These are phyloP conservation scores for Brenthis ino DNA, from an alignment of 2,888 invertebrate genomes.

Conservation along the genomic window DNA sequence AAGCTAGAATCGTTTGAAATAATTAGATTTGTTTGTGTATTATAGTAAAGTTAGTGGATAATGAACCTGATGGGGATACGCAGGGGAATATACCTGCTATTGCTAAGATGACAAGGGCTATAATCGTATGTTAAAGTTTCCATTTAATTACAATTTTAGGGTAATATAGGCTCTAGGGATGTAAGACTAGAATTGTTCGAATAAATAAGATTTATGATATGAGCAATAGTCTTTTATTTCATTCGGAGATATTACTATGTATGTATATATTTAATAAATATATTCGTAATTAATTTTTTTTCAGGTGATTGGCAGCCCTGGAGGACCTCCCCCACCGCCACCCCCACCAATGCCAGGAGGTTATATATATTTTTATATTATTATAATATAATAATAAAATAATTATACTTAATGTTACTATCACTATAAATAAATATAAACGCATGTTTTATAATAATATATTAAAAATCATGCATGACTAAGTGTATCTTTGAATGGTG, in stretches of 20 bases:
- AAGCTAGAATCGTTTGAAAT: too few species aligned
- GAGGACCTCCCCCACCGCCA: slow-evolving; percentile 60
- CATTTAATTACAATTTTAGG: too few species aligned
- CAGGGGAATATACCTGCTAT: slow-evolving; percentile 80
- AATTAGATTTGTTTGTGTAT: too few species aligned
- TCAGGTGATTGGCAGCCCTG: slow-evolving; percentile 71
- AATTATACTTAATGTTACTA: neutral
- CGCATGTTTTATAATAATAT: too few species aligned
- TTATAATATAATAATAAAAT: neutral
- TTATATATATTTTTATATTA: slow-evolving; percentile 28
- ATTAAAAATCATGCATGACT: too few species aligned
- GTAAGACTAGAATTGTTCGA: too few species aligned
- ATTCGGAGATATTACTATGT: neutral
- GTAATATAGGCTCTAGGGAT: too few species aligned
- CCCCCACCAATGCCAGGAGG: slow-evolving; percentile 50
- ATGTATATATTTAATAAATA: neutral
- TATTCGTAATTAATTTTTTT: slow-evolving; percentile 21
- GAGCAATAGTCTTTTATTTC: too few species aligned
- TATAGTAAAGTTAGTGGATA: too few species aligned
- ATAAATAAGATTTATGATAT: too few species aligned
- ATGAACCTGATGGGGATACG: slow-evolving; percentile 53
- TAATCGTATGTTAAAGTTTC: neutral
- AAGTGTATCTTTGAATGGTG: too few species aligned
- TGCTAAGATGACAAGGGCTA: slow-evolving; percentile 66
- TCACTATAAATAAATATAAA: too few species aligned